A percentile compares a stretch with the other conserved stretches of the same genome.
Evolutionary conservation across 2,113 vertebrate genomes (phyloP).

Genomic region (Onychorhynchus coronatus): DNA sequence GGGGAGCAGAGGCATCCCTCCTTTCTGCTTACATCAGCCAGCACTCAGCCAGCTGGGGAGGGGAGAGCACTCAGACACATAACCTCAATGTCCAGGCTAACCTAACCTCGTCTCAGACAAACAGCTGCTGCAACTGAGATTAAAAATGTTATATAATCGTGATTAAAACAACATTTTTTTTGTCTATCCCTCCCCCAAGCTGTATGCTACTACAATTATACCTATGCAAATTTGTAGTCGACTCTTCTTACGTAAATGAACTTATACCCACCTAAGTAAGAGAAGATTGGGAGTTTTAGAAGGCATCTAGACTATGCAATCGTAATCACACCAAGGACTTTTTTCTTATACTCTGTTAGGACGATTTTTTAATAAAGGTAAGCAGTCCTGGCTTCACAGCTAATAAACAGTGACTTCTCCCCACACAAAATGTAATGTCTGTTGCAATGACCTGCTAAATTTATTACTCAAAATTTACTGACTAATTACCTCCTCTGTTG

Average conservation of each 20-base stretch:
- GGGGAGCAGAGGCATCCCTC: not conserved
- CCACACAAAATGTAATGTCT: not conserved
- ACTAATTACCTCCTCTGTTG: not conserved
- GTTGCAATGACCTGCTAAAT: slow-evolving; percentile 8
- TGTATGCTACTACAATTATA: not conserved
- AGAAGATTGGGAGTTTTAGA: not conserved
- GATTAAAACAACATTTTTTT: not conserved
- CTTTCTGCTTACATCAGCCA: not conserved
- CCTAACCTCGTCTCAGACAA: not conserved
- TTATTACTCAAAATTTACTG: slow-evolving; percentile 1
- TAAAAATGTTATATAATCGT: not conserved
- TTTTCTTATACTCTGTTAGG: not conserved
- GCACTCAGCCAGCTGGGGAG: not conserved
- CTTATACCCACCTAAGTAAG: not conserved
- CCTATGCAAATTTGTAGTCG: not conserved
- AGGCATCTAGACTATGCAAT: not conserved
- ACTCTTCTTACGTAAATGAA: not conserved
- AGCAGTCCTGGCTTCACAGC: not conserved
- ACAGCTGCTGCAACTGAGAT: not conserved
- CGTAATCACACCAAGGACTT: rapidly evolving
- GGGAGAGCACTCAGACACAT: not conserved
- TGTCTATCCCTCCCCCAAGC: too few relatives aligned
- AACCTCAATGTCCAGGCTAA: not conserved
- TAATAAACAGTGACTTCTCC: not conserved
- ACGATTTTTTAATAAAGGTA: not conserved